Evolutionary conservation across 2,113 vertebrate species (phyloP).

Genomic region (Ptilonorhynchus violaceus): DNA sequence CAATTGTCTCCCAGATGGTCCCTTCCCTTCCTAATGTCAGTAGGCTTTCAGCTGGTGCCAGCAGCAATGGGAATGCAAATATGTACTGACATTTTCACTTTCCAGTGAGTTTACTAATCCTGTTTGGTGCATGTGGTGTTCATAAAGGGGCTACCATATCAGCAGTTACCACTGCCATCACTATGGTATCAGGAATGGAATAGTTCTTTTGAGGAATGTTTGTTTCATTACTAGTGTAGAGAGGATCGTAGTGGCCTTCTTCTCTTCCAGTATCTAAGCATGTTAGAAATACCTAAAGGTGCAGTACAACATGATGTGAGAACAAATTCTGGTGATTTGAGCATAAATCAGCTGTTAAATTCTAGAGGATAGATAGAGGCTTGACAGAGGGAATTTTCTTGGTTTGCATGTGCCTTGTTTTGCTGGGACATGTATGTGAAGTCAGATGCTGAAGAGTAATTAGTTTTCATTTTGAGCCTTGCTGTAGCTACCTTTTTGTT

Average conservation of each 20-base stretch:
- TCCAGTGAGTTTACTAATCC: not conserved
- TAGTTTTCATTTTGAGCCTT: not conserved
- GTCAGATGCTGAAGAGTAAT: not conserved
- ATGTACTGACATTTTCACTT: slow-evolving; percentile 16
- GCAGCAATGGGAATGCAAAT: not conserved
- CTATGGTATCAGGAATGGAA: not conserved
- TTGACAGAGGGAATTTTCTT: not conserved
- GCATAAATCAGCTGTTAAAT: not conserved
- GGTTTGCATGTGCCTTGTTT: not conserved
- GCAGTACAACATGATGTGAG: not conserved
- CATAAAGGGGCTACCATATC: not conserved
- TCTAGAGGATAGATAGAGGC: not conserved
- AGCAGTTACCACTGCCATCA: not conserved
- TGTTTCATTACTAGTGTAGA: not conserved
- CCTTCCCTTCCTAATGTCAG: not conserved
- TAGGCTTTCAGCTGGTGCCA: slow-evolving; percentile 7
- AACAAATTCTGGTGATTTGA: not conserved
- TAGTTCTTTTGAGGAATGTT: not conserved
- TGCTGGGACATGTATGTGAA: not conserved
- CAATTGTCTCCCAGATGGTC: slow-evolving; percentile 7
- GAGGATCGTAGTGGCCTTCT: not conserved
- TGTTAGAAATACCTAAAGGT: not conserved
- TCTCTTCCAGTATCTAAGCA: not conserved
- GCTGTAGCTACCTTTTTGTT: not conserved
- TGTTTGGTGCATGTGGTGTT: not conserved